Conservation (phyloP, 2,888 invertebrate species). For the Chrysolina haemoptera region DNA sequence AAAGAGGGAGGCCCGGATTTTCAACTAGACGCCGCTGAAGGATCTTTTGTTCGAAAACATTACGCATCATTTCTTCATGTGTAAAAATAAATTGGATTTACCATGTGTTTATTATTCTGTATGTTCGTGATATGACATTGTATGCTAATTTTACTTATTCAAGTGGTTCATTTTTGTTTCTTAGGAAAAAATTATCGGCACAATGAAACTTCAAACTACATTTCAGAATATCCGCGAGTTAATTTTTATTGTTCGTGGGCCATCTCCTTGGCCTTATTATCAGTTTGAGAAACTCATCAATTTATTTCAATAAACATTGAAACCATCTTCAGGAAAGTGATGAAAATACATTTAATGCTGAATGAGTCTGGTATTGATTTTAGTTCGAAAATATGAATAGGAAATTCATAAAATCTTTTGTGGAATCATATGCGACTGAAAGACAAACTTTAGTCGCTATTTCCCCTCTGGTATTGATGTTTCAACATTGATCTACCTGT, state of each 20-base stretch:
- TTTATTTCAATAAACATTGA: too few relatives aligned
- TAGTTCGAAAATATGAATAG: too few relatives aligned
- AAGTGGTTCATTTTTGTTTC: constrained; percentile 44
- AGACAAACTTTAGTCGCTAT: too few relatives aligned
- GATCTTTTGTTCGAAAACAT: constrained; percentile 37
- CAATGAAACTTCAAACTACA: constrained; percentile 24
- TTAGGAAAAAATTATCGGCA: constrained; percentile 34
- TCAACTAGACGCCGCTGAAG: neutral
- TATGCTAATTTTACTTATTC: constrained; percentile 42
- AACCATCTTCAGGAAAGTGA: too few relatives aligned
- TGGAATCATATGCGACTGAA: too few relatives aligned
- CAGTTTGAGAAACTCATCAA: neutral
- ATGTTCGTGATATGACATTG: constrained; percentile 44
- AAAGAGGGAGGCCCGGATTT: neutral
- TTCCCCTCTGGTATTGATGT: too few relatives aligned
- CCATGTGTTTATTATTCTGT: constrained; percentile 44
- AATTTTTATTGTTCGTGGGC: neutral
- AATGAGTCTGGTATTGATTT: too few relatives aligned
- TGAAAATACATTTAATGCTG: too few relatives aligned
- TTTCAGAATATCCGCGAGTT: neutral
- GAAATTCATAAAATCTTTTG: too few relatives aligned
- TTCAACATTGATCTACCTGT: too few relatives aligned
- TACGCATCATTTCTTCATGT: constrained; percentile 44
- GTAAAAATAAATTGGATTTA: constrained; percentile 46
- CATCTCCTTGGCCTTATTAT: constrained; percentile 1